Conservation (phyloP, 2,888 invertebrate genomes). For the Spicauda simplicius region DNA sequence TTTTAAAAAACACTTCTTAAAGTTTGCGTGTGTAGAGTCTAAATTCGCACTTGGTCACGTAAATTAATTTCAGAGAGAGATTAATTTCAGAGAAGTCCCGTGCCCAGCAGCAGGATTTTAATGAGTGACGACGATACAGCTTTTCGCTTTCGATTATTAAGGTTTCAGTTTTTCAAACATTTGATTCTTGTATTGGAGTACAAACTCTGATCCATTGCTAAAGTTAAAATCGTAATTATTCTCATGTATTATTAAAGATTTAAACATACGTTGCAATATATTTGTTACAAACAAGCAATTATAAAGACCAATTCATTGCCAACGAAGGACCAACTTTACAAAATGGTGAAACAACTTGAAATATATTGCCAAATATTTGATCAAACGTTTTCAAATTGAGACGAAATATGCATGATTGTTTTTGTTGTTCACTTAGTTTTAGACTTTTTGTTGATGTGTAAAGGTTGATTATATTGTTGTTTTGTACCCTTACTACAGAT, state of each 20-base stretch:
- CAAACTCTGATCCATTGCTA: conserved; percentile 40
- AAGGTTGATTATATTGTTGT: conserved; percentile 48
- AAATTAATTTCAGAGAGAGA: too few relatives aligned
- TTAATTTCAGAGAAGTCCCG: too few relatives aligned
- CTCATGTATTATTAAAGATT: conserved; percentile 76
- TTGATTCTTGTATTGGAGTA: too few relatives aligned
- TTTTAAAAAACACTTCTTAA: too few relatives aligned
- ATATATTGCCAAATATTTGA: conserved; percentile 34
- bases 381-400: conserved; percentile 37
- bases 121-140: too few relatives aligned
- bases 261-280: conserved; percentile 65
- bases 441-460: conserved; percentile 29
- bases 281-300: conserved; percentile 53
- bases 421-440: conserved; percentile 28
- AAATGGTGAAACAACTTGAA: conserved; percentile 31
- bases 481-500: conserved; percentile 54
- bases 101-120: too few relatives aligned
- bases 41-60: too few relatives aligned
- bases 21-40: too few relatives aligned
- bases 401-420: conserved; percentile 22
- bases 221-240: conserved; percentile 71
- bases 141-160: too few relatives aligned
- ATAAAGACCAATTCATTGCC: conserved; percentile 43
- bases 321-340: conserved; percentile 43
- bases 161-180: too few relatives aligned